Base-by-base conservation (phyloP, 2,888 invertebrate genomes). In the Drosophila mimica region DNA sequence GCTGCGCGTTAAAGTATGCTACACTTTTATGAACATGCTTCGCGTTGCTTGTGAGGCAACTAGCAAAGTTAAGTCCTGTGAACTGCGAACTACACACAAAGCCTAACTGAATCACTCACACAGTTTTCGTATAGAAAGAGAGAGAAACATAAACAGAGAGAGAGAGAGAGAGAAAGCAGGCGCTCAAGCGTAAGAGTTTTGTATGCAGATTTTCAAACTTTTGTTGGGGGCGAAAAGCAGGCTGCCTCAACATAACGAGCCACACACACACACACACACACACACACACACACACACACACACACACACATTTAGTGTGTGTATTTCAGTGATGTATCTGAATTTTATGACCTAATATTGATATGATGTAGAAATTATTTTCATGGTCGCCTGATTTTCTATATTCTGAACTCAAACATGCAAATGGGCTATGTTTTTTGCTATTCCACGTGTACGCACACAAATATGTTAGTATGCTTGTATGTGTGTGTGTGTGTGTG, bases 161-260 rank as follows among this genome's bases (percentile, higher is more conserved):
- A 36, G 25, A 38, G 20, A 33, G 20, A 43, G 2, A 36, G 11
- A 40, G 40, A 51, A 43, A 69, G 64, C 60, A 74, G 54, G 70
- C 82, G 70, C 65, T 87, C 90, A 88, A 78, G 87, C 75, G 86
- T 74, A 61, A 82, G 76, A 63, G 80, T 80, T 88, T 91, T 87
- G 80, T 83, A 74, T 89, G 85, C 80, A 82, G 63, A 66, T 66
- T 66, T 71, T 73, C 67, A 61, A 62, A 73, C 68, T 74, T 53
- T 68, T 58, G 57, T 40, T 57, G 43, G 33, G 38, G 25, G 65
- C 33, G 20, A 75, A 43, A 52, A 56, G 52, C 36, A 54, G 38
- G 20, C 36, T 36, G 11, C 34, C 13, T 8, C 8, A 20, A 11
- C 40, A 59, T 81, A 78, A 78, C 73, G 61, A 64, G 73, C 34